Conservation (phyloP, 2,113 vertebrate genomes). For the Eubucco bourcierii region DNA sequence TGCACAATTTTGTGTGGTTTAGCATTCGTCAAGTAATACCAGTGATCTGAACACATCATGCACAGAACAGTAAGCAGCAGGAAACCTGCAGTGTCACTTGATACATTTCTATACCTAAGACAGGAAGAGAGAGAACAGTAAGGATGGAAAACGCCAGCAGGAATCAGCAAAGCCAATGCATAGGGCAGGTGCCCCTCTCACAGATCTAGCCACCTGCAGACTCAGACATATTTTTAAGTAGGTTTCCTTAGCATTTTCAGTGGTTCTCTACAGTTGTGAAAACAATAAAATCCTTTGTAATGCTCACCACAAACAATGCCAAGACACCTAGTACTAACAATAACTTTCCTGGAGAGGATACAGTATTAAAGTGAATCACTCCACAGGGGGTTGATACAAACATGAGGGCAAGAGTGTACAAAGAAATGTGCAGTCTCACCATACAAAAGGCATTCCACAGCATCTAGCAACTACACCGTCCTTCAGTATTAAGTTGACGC, state of each 20-base stretch:
- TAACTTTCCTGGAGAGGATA: background rate
- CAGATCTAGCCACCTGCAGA: background rate
- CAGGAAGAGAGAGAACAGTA: constrained; percentile 28
- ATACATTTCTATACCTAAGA: constrained; percentile 32
- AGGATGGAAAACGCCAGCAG: background rate
- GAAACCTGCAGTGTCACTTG: background rate
- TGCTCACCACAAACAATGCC: background rate
- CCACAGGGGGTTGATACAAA: background rate
- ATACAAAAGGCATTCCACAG: background rate
- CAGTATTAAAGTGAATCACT: background rate
- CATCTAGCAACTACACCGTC: background rate
- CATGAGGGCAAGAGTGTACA: accelerated
- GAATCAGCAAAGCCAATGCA: background rate
- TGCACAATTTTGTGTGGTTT: background rate
- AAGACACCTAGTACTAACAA: background rate
- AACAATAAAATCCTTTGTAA: background rate
- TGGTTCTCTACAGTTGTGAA: background rate
- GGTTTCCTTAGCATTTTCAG: background rate
- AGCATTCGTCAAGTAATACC: background rate
- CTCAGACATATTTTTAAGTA: background rate
- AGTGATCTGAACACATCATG: background rate
- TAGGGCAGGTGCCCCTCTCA: background rate
- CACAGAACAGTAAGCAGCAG: background rate
- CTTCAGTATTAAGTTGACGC: background rate
- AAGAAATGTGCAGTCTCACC: background rate